Conservation (phyloP, 2,797 vertebrate genomes). For the Danio choprae region DNA sequence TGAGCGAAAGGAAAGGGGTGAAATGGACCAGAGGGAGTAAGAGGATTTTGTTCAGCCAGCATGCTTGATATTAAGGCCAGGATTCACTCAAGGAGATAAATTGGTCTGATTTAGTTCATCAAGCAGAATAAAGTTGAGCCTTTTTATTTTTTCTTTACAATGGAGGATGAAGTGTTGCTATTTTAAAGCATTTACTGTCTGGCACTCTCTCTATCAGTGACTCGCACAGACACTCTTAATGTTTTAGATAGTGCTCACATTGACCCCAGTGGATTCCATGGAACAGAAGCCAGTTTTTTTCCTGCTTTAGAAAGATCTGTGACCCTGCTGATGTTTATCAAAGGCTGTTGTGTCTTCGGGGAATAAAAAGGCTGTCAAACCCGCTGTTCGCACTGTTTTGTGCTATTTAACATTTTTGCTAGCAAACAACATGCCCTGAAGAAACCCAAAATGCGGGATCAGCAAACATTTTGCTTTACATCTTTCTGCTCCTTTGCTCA, state of each 20-base stretch:
- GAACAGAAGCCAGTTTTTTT: conserved; percentile 42
- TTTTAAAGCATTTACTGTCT: conserved; percentile 11
- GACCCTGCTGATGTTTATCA: conserved; percentile 50
- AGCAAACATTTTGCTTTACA: conserved; percentile 4
- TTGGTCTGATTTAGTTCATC: conserved; percentile 47
- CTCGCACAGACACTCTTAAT: not conserved
- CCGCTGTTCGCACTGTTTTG: conserved; percentile 17
- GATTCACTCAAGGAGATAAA: conserved; percentile 31
- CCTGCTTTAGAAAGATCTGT: conserved; percentile 36
- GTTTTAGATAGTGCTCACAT: conserved; percentile 30
- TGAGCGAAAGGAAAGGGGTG: conserved; percentile 27
- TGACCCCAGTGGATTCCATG: conserved; percentile 36
- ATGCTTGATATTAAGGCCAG: conserved; percentile 38
- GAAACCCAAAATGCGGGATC: not conserved
- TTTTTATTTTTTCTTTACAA: not conserved
- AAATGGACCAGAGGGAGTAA: conserved; percentile 30
- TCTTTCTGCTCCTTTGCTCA: not conserved
- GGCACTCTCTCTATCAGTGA: not conserved
- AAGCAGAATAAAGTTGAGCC: conserved; percentile 27
- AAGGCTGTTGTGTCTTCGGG: conserved; percentile 4
- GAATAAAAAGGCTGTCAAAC: conserved; percentile 11
- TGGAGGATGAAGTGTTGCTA: not conserved
- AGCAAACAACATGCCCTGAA: conserved; percentile 5
- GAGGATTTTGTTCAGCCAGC: conserved; percentile 46
- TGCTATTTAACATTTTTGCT: conserved; percentile 17